Evolutionary conservation across 2,113 vertebrate species (phyloP), one percentile per base, ranked within the genome.

Genomic region (Coturnix japonica): DNA sequence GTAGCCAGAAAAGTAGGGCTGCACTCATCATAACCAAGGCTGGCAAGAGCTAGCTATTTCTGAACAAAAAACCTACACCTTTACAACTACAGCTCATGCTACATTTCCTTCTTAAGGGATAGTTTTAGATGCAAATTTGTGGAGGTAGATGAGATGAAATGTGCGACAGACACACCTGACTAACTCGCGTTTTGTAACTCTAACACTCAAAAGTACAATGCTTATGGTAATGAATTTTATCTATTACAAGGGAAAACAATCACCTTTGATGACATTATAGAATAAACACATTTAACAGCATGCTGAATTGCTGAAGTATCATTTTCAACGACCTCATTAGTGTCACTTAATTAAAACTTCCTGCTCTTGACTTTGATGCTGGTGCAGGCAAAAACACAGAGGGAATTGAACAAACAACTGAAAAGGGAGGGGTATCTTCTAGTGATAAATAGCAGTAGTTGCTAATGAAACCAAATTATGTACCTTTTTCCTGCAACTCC

Each of bases 331-430:
- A 98, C 98, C 98, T 98, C 98, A 98, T 98, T 98, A 98, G 98
- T 98, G 98, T 98, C 98, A 98, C 98, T 99, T 98, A 98, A 98
- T 98, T 98, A 98, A 98, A 98, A 98, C 98, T 98, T 98, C 98
- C 98, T 98, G 98, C 98, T 98, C 98, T 98, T 99, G 98, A 98
- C 98, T 98, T 98, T 98, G 98, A 98, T 98, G 98, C 97, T 97
- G 95, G 97, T 98, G 97, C 97, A 97, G 97, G 97, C 97, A 97
- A 97, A 98, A 98, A 98, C 97, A 96, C 97, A 96, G 97, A 97
- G 97, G 97, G 98, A 98, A 98, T 98, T 98, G 98, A 98, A 97
- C 97, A 98, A 98, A 98, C 97, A 98, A 98, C 97, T 96, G 95
- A 96, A 96, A 93, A 71, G 86, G 83, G 80, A 91, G 95, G 93